Evolutionary conservation across 1,140 invertebrate genomes (phyloP).

Genomic region (Drosophila busckii): DNA sequence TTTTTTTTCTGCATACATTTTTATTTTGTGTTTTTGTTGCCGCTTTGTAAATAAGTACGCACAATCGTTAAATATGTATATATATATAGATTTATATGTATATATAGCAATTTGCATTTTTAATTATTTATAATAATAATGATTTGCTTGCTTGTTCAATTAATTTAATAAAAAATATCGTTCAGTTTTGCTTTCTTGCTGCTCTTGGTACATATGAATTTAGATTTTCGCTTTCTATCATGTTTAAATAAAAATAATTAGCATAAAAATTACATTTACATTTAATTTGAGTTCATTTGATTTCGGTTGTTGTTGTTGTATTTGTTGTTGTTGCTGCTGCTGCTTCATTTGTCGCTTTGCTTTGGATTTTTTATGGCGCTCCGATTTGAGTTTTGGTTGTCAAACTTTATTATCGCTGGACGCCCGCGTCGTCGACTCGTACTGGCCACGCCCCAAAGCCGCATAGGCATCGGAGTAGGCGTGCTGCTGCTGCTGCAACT

Average conservation of each 20-base stretch:
- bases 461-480: slow-evolving; percentile 82
- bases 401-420: slow-evolving; percentile 80
- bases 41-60: slow-evolving; percentile 64
- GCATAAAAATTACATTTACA: slow-evolving; percentile 79
- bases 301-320: slow-evolving; percentile 66
- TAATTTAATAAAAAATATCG: slow-evolving; percentile 70
- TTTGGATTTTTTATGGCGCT: slow-evolving; percentile 56
- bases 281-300: slow-evolving; percentile 79
- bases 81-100: slow-evolving; percentile 7
- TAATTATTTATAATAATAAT: slow-evolving; percentile 56
- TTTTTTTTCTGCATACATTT: slow-evolving; percentile 38
- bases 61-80: slow-evolving; percentile 36
- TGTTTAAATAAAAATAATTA: slow-evolving; percentile 78
- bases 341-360: slow-evolving; percentile 49
- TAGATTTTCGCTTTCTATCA: slow-evolving; percentile 4
- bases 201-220: slow-evolving; percentile 33
- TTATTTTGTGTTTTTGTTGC: slow-evolving; percentile 50
- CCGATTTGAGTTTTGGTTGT: slow-evolving; percentile 71
- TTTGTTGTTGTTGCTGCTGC: slow-evolving; percentile 32
- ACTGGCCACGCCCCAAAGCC: slow-evolving; percentile 81
- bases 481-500: slow-evolving; percentile 63
- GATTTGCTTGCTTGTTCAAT: slow-evolving; percentile 55
- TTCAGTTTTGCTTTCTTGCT: slow-evolving; percentile 36
- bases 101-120: slow-evolving; percentile 53
- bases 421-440: slow-evolving; percentile 79